Conservation (phyloP, 2,113 vertebrate genomes). For the Gymnocephalus cernua region DNA sequence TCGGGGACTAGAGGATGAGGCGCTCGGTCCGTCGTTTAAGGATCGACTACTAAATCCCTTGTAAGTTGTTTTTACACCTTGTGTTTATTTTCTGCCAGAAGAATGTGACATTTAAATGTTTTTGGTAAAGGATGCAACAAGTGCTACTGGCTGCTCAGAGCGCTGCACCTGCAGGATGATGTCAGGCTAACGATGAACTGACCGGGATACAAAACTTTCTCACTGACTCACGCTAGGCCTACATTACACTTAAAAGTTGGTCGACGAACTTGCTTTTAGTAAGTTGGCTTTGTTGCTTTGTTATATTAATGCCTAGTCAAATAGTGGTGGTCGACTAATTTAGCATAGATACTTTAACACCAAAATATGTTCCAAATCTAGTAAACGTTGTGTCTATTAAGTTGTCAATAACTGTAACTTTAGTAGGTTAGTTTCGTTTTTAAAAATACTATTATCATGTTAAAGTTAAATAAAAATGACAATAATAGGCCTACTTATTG, state of each 20-base stretch:
- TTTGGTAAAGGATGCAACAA: slow-evolving; percentile 14
- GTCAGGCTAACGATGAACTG: slow-evolving; percentile 11
- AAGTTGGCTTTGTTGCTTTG: background rate
- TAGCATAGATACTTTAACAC: background rate
- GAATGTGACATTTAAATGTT: background rate
- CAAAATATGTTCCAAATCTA: background rate
- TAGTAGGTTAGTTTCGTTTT: background rate
- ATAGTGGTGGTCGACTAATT: background rate
- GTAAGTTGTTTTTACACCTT: slow-evolving; percentile 43
- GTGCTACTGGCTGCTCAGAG: background rate
- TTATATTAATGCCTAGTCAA: background rate
- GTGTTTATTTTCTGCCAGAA: background rate
- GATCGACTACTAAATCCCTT: fast-evolving
- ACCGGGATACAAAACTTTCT: background rate
- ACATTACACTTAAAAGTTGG: too few species aligned
- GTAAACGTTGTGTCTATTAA: background rate
- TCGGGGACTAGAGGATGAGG: background rate
- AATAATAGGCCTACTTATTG: background rate
- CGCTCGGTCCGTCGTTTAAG: background rate
- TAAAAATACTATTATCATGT: too few species aligned
- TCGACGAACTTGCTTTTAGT: background rate
- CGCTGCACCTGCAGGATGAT: slow-evolving; percentile 49
- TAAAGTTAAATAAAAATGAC: background rate
- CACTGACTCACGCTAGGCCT: background rate
- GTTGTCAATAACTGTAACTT: background rate